Evolutionary conservation across 2,797 vertebrate genomes (phyloP).

Genomic region (Sardinella longiceps): DNA sequence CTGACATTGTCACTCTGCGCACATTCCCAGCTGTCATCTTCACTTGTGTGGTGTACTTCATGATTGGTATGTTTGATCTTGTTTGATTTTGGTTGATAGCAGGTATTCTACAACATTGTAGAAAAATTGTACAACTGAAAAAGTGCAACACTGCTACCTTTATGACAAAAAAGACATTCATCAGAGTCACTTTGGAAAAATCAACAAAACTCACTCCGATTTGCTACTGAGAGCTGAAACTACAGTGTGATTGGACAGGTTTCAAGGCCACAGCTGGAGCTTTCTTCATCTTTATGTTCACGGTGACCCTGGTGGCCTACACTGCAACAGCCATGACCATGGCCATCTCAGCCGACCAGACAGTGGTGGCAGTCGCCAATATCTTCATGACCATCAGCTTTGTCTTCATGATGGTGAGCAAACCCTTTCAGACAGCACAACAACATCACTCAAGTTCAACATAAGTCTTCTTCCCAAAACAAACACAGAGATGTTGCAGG

Average conservation of each 20-base stretch:
- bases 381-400: slow-evolving; percentile 85
- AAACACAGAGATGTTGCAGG: background rate
- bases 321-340: slow-evolving; percentile 86
- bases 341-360: slow-evolving; percentile 88
- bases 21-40: slow-evolving; percentile 82
- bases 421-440: background rate
- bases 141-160: too few species aligned
- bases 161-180: too few species aligned
- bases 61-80: slow-evolving; percentile 74
- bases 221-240: background rate
- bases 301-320: slow-evolving; percentile 81
- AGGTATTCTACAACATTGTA: too few species aligned
- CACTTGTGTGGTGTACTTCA: slow-evolving; percentile 84
- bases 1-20: slow-evolving; percentile 84
- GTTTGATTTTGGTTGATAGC: background rate
- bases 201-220: background rate
- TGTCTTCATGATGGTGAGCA: slow-evolving; percentile 92
- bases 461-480: background rate
- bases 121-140: too few species aligned
- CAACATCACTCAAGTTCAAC: background rate
- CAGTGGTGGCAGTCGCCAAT: slow-evolving; percentile 81
- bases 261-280: slow-evolving; percentile 74
- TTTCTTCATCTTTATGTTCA: slow-evolving; percentile 86
- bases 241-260: slow-evolving; percentile 65
- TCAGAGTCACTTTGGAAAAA: too few species aligned